Evolutionary conservation across 92 coral and sea anemone genomes (phyloP), one percentile per base, ranked within the genome.

Genomic region (Virgularia gustaviana): DNA sequence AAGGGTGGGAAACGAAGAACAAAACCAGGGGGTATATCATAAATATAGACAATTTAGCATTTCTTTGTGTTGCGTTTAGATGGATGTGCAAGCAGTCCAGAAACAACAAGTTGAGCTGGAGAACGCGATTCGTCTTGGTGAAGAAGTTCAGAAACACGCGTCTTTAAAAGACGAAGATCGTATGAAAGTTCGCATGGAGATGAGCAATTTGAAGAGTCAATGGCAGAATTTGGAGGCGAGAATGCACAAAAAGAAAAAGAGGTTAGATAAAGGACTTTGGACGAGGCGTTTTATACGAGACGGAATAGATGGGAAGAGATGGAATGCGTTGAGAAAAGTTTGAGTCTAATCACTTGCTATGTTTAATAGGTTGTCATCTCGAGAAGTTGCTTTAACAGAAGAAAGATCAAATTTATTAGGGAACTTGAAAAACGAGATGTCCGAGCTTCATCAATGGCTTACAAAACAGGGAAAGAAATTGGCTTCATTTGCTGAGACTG

Each of bases 361-460:
- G 33, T 30, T 20, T 15, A 6, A 52, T 20, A 68, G 75, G 24
- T 51, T 68, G 36, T 68, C 62, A 0, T 68, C 75, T 10, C 49
- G 24, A 47, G 75, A 68, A 22, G 36, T 49, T 30, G 60, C 51
- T 29, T 68, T 68, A 11, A 68, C 29, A n/a, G 75, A 68, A 51
- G 75, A 68, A 31, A 34, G 75, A 16, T 47, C 75, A 18, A 54
- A 44, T 4, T 82, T 73, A 30, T 77, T 92, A 34, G 83, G 86
- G 63, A 86, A 81, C 64, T 92, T 96, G 98, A 79, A 84, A 72
- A 87, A 89, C 39, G 79, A 90, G 19, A 81, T 96, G 7, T 49
- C 78, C 33, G 85, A 88, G 41, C 96, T 92, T 28, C 89, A 88
- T 15, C 79, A 83, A 66, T 83, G 83, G 76, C 58, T 92, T 10